Evolutionary conservation across 1,140 invertebrate species (phyloP), one percentile per base, ranked within the genome.

Genomic region (Sycobia sp.): DNA sequence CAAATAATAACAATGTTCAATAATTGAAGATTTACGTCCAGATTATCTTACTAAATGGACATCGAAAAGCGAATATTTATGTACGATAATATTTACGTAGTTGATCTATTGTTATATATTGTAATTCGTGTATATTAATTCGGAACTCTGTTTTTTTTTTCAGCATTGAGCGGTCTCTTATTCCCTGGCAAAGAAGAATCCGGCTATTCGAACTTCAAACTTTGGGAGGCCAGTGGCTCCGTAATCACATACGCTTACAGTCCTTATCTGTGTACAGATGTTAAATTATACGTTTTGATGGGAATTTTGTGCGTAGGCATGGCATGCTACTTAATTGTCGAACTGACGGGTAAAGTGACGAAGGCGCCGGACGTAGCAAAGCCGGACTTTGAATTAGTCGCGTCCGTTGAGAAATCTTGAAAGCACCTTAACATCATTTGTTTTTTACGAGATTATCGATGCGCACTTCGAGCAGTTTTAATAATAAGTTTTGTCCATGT

Each of bases 161-260:
- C 77, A 95, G 93, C 93, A 53, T 85, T 95, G n/a, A 91, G 92
- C 71, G 93, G 95, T 11, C 91, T 95, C 38, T 82, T 96, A 13
- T 96, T 96, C 73, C 88, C 90, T 0, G 89, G 91, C 18, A 86
- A 90, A 65, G 89, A 95, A 74, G 95, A 97, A 74, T 91, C 95
- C 2, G 93, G 94, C 0, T 97, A 95, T 76, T 94, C 94, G 62
- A 96, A 95, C 76, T 97, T 96, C 77, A 87, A 94, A 13, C 81
- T 97, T 34, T 94, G 95, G 90, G 94, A 97, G 76, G 90, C 92
- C 9, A 87, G 92, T 5, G 95, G 95, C 39, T 93, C 94, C 47
- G 91, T 95, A 8, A 85, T 96, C 51, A 90, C 92, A 11, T 96
- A 95, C 67, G 84, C 87, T 5, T 87, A 89, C 20, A 92, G 88